A percentile compares a stretch with the other conserved stretches of the same genome.
phyloP scores from a whole-genome alignment of 2,888 invertebrate genomes.

The Nemotelus nigrinus region DNA sequence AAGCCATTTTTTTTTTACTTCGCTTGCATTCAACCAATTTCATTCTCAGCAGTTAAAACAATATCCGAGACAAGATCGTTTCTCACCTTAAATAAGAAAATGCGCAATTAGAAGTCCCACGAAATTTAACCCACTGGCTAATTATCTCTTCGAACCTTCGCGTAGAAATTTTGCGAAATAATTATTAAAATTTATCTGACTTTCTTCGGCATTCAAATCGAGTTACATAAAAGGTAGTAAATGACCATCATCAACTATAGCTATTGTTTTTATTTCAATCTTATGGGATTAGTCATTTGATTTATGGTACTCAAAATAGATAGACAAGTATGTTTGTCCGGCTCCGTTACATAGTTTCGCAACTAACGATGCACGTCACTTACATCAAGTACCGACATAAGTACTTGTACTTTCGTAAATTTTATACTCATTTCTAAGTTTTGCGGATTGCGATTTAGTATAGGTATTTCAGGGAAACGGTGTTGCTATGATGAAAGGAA shows the following conservation, averaged over 20 bases:
- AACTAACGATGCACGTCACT: constrained; percentile 14
- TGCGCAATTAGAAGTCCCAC: too few species aligned
- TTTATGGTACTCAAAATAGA: constrained; percentile 11
- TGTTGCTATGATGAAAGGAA: too few species aligned
- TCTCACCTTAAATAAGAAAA: too few species aligned
- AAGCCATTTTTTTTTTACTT: too few species aligned
- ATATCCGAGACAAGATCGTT: too few species aligned
- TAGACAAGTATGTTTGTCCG: constrained; percentile 8
- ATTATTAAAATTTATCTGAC: too few species aligned
- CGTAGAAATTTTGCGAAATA: too few species aligned
- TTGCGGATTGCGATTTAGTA: background rate
- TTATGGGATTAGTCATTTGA: constrained; percentile 22
- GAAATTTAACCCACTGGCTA: too few species aligned
- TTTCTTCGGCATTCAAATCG: background rate
- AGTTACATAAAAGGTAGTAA: background rate
- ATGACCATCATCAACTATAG: constrained; percentile 11
- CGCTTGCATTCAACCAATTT: too few species aligned
- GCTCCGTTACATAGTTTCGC: constrained; percentile 9
- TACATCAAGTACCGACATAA: constrained; percentile 7
- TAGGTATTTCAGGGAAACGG: too few species aligned
- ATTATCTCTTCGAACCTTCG: too few species aligned
- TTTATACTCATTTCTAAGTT: constrained; percentile 9
- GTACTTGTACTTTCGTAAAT: constrained; percentile 31
- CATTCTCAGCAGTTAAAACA: too few species aligned
- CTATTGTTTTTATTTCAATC: background rate